Evolutionary conservation across 2,888 invertebrate genomes (phyloP), one percentile per base, ranked within the genome.

Genomic region (Abscondita cerata): DNA sequence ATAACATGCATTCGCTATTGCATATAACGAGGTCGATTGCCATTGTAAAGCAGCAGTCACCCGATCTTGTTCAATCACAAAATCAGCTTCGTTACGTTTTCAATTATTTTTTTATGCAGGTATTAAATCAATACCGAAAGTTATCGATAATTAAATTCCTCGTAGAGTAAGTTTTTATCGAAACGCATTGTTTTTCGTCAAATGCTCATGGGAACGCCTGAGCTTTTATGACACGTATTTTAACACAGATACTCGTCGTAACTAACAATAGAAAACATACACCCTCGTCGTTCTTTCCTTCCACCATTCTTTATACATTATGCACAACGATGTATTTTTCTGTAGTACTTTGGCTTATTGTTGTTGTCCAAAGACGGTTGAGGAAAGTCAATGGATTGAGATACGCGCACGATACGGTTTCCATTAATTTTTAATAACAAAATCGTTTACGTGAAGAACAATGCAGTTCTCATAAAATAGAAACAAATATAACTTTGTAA

Each of bases 1-100:
- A 16, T 51, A 52, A 58, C 62, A 56, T 56, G 61, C 38, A 62
- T 62, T 62, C 38, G 50, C 57, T 46, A 47, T 62, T 53, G 53
- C 52, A 48, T 48, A 41, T 52, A 58, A 57, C 56, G 52, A 18
- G 53, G 9, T 13, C 20, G 13, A 16, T 51, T 50, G 51, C 41
- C 18, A 44, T 34, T 40, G 25, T 16, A 47, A n/a, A n/a, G n/a
- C n/a, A 34, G 13, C n/a, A 53, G 36, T 47, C 41, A 44, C 53
- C 40, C 40, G 44, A 44, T 44, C 19, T 15, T 9, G 11, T 31
- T 3, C 33, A 31, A 48, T 15, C 31, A 33, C 11, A 48, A 31
- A 25, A 13, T 9, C 33, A 25, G 25, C 4, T 25, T 25, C 25
- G 25, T 25, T 25, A 25, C 25, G 4, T 25, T 25, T 25, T 25